phyloP scores from a whole-genome alignment of 2,888 invertebrate genomes.

The Apamea epomidion region DNA sequence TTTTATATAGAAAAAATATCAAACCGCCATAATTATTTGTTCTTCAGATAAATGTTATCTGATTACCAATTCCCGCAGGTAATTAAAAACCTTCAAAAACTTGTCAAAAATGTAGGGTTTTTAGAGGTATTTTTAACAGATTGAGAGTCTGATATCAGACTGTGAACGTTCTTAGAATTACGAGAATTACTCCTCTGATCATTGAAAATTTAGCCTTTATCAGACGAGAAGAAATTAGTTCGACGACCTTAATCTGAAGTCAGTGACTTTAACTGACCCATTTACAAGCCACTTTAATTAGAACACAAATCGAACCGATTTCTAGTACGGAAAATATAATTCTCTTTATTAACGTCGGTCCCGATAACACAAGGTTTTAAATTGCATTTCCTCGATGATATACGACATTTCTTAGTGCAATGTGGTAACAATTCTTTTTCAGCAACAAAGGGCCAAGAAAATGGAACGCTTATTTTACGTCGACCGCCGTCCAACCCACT shows the following conservation, averaged over 20 bases:
- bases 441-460: constrained; percentile 66
- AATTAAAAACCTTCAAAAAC: neutral
- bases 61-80: neutral
- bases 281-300: constrained; percentile 44
- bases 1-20: neutral
- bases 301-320: constrained; percentile 48
- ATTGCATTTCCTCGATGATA: constrained; percentile 65
- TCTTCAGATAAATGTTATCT: too few relatives aligned
- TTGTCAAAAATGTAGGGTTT: neutral
- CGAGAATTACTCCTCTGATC: neutral
- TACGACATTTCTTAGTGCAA: constrained; percentile 60
- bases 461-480: constrained; percentile 65
- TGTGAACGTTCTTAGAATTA: neutral
- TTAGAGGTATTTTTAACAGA: neutral
- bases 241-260: constrained; percentile 20
- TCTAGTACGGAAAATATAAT: constrained; percentile 47
- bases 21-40: neutral
- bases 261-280: constrained; percentile 32
- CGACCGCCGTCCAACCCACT: constrained; percentile 50
- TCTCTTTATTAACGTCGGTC: constrained; percentile 39
- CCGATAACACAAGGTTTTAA: constrained; percentile 58
- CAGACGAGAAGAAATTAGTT: constrained; percentile 11
- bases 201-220: neutral
- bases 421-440: constrained; percentile 62
- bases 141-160: neutral